Conservation (phyloP, 2,797 vertebrate species). For the Rhabdophis nuchalis region DNA sequence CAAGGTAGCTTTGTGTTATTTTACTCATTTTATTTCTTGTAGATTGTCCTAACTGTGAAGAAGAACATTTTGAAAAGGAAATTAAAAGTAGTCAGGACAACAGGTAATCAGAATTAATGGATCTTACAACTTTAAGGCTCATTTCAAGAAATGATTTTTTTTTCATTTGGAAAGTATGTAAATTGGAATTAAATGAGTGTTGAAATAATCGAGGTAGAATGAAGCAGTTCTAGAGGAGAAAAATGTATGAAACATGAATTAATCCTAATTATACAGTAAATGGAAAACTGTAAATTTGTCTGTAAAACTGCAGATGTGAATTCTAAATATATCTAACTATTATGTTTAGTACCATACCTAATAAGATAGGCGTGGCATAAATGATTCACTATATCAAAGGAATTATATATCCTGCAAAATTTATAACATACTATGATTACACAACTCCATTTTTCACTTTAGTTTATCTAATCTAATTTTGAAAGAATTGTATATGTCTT, state of each 20-base stretch:
- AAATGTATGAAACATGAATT: not conserved
- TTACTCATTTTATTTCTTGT: slow-evolving; percentile 63
- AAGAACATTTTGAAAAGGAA: slow-evolving; percentile 60
- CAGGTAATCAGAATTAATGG: slow-evolving; percentile 63
- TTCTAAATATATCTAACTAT: not conserved
- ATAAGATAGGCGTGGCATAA: not conserved
- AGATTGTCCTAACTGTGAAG: slow-evolving; percentile 68
- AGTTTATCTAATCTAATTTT: not conserved
- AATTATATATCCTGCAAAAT: not conserved
- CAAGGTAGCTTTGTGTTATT: slow-evolving; percentile 36
- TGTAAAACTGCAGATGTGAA: not conserved
- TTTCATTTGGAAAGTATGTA: slow-evolving; percentile 14
- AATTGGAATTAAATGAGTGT: not conserved
- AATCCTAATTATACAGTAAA: not conserved
- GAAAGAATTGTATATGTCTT: not conserved
- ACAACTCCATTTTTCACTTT: not conserved
- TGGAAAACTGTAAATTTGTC: not conserved
- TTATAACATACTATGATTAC: not conserved
- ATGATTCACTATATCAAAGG: not conserved
- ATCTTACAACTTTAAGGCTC: slow-evolving; percentile 20
- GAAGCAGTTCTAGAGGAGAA: slow-evolving; percentile 7
- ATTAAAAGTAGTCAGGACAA: slow-evolving; percentile 62
- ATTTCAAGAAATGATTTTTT: slow-evolving; percentile 32
- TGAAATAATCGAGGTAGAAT: not conserved
- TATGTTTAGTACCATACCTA: not conserved